A percentile compares a stretch with the other conserved stretches of the same genome.
phyloP scores from a whole-genome alignment of 2,797 vertebrate genomes.

The Halcyon smyrnensis region DNA sequence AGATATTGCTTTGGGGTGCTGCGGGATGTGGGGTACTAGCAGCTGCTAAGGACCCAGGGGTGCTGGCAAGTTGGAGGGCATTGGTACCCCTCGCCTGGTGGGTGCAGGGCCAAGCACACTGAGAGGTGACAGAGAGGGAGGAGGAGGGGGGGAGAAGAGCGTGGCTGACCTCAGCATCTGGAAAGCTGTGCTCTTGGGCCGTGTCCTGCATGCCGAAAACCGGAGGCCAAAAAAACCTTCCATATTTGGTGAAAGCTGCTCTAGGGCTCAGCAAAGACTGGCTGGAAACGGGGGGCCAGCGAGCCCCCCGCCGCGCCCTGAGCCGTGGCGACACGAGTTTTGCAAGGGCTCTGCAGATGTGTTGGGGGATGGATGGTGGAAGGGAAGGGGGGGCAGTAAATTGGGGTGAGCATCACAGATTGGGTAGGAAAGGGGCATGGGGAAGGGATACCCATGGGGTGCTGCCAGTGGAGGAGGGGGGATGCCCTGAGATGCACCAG shows the following conservation, averaged over 20 bases:
- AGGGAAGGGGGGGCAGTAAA: no score
- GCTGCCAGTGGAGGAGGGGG: background rate
- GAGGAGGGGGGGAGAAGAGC: background rate
- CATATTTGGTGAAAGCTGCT: conserved; percentile 84
- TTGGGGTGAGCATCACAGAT: background rate
- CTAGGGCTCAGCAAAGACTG: conserved; percentile 49
- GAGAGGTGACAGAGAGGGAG: background rate
- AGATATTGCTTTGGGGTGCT: background rate
- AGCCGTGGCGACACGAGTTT: background rate
- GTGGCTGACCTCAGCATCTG: conserved; percentile 82
- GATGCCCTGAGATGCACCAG: background rate
- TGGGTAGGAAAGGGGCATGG: rapidly evolving
- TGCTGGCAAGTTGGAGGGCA: background rate
- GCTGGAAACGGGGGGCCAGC: background rate
- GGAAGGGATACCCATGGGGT: background rate
- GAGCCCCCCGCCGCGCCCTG: background rate
- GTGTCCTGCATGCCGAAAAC: conserved; percentile 81
- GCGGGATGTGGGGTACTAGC: background rate
- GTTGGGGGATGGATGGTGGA: background rate
- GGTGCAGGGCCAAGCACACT: background rate
- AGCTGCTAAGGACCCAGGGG: background rate
- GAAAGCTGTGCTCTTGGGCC: conserved; percentile 81
- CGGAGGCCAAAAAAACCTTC: conserved; percentile 80
- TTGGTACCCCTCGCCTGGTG: background rate
- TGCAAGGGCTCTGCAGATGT: background rate